Conservation (phyloP, 2,888 invertebrate species). For the Hemaris fuciformis region DNA sequence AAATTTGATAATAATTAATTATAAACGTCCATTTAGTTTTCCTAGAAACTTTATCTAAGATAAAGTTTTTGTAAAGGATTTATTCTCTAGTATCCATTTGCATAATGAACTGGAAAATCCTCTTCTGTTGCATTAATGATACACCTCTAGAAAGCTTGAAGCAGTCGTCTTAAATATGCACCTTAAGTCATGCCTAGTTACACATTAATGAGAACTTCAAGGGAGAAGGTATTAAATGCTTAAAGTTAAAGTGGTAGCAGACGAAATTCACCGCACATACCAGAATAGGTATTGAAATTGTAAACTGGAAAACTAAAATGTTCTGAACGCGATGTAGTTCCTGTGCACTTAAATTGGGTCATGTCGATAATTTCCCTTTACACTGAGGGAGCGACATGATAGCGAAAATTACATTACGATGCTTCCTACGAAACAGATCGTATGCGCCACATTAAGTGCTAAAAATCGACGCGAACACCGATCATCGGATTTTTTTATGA, state of each 20-base stretch:
- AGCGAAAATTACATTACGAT: slow-evolving; percentile 47
- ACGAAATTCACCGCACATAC: not conserved
- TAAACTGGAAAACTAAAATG: slow-evolving; percentile 5
- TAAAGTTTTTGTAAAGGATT: too few relatives aligned
- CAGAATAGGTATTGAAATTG: not conserved
- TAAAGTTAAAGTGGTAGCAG: not conserved
- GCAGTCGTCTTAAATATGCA: too few relatives aligned
- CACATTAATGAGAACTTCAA: not conserved
- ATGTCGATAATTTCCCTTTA: slow-evolving; percentile 49
- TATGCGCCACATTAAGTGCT: not conserved
- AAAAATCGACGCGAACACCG: not conserved
- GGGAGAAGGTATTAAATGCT: not conserved
- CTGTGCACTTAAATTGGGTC: slow-evolving; percentile 50
- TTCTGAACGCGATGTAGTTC: slow-evolving; percentile 10
- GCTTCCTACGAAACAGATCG: slow-evolving; percentile 18
- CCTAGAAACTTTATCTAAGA: too few relatives aligned
- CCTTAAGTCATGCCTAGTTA: too few relatives aligned
- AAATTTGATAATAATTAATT: too few relatives aligned
- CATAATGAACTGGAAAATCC: too few relatives aligned
- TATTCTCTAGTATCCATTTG: too few relatives aligned
- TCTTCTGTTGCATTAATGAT: too few relatives aligned
- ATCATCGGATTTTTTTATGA: not conserved
- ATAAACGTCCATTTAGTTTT: too few relatives aligned
- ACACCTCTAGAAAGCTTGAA: too few relatives aligned
- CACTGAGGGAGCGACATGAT: slow-evolving; percentile 35